These are phyloP conservation scores for Drepanosiphum platanoidis DNA, from an alignment of 2,888 invertebrate species.

Conservation along the genomic window DNA sequence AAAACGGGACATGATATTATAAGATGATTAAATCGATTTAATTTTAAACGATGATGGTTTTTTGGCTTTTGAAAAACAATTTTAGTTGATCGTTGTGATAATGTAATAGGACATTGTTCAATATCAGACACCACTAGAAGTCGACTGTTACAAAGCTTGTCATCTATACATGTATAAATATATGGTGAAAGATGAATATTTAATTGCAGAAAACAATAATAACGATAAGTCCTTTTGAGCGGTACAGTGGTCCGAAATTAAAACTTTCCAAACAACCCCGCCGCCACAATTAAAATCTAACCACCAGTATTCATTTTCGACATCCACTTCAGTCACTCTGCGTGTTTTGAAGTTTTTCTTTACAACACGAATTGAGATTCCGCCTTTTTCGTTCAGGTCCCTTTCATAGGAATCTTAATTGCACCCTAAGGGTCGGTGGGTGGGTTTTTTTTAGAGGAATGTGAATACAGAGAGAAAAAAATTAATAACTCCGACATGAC, in stretches of 20 bases:
- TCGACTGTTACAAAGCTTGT: not conserved
- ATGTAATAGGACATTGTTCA: constrained; percentile 14
- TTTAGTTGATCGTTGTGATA: not conserved
- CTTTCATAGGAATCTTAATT: constrained; percentile 55
- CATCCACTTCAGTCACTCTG: constrained; percentile 27
- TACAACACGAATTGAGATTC: constrained; percentile 36
- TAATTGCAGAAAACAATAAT: constrained; percentile 43
- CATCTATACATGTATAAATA: not conserved
- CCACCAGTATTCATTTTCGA: constrained; percentile 52
- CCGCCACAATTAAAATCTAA: constrained; percentile 48
- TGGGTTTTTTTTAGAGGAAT: constrained; percentile 40
- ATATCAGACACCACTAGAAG: not conserved
- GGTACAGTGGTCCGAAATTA: constrained; percentile 35
- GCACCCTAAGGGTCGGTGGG: constrained; percentile 37
- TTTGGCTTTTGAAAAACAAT: not conserved
- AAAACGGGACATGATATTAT: not conserved
- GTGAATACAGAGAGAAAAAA: constrained; percentile 55
- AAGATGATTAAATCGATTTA: not conserved
- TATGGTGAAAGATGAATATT: constrained; percentile 27
- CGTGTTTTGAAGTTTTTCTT: constrained; percentile 50
- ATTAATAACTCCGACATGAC: constrained; percentile 55
- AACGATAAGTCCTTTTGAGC: constrained; percentile 42
- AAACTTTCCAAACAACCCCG: constrained; percentile 48
- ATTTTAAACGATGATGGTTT: not conserved
- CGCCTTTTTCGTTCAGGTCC: constrained; percentile 40